Evolutionary conservation across 2,888 invertebrate genomes (phyloP), one percentile per base, ranked within the genome.

Genomic region (Polylopha cassiicola): DNA sequence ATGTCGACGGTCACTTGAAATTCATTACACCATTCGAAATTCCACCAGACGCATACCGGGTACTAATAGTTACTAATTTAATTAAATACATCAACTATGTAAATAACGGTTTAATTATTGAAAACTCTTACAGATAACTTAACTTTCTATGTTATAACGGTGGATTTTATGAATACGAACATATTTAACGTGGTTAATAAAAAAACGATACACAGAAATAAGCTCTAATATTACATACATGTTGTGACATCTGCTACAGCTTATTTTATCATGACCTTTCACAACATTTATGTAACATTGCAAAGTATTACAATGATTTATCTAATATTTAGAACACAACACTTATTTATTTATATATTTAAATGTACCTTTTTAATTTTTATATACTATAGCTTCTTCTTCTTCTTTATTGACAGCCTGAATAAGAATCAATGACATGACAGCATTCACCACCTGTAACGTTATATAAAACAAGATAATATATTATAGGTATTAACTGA

Each of bases 401-500:
- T 92, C 91, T 79, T 94, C 93, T 65, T 92, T 92, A 62, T 89
- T 90, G 15, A 94, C 86, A 1, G 93, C 93, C 70, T 92, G 91
- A 5, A 91, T 87, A 7, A 94, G 86, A 6, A 93, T 85, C 24
- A 91, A 55, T 1, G 92, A 89, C 76, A 94, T 87, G 0, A 91
- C 92, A 3, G 88, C 89, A 58, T 92, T 90, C 37, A 94, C 73
- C 3, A 92, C 87, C 91, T 92, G 79, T 10, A 22, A 28, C 18
- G 27, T 30, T n/a, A 15, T 10, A 26, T 39, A 50, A 48, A 18
- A 44, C 41, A 32, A 9, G 11, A 28, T n/a, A 6, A 23, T 16
- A 9, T 30, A n/a, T 15, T 29, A 29, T 27, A 13, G 16, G 30
- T 26, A 33, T 7, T 21, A 16, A 6, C 15, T 11, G 23, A 18